Evolutionary conservation across 2,888 invertebrate species (phyloP).

Genomic region (Diaperis boleti): DNA sequence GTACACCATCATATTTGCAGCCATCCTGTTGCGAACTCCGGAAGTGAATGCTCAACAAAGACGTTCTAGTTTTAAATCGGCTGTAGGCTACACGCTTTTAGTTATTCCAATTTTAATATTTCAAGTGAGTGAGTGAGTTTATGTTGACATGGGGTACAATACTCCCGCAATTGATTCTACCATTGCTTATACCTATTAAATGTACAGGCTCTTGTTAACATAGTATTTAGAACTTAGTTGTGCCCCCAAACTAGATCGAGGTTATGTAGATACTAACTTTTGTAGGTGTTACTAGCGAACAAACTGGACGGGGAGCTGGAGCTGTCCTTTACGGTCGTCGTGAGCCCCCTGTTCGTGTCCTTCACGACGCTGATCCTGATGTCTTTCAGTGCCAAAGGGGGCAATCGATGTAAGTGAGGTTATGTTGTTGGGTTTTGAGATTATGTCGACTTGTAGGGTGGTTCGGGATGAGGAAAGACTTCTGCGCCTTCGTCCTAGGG

Average conservation of each 20-base stretch:
- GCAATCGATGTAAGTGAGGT: conserved; percentile 88
- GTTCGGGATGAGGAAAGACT: conserved; percentile 98
- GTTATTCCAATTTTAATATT: conserved; percentile 96
- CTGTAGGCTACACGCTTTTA: conserved; percentile 94
- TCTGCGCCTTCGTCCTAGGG: conserved; percentile 95
- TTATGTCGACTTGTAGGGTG: conserved; percentile 81
- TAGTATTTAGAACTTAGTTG: no score
- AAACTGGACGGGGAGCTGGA: conserved; percentile 89
- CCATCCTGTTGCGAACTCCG: conserved; percentile 92
- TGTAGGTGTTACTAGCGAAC: conserved; percentile 92
- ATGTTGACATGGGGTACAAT: no score
- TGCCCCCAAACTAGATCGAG: conserved; percentile 38
- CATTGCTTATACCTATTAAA: no score
- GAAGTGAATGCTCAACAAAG: conserved; percentile 94
- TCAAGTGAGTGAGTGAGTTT: conserved; percentile 76
- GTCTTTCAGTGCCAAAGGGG: conserved; percentile 96
- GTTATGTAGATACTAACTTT: conserved; percentile 41
- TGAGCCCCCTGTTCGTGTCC: conserved; percentile 90
- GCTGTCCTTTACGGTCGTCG: conserved; percentile 85
- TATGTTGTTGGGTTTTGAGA: conserved; percentile 43
- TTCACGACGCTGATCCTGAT: conserved; percentile 91
- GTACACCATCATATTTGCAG: conserved; percentile 97
- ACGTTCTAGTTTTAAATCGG: conserved; percentile 92
- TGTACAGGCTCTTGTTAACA: no score
- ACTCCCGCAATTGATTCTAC: no score